phyloP scores from a whole-genome alignment of 2,113 vertebrate species.

The Anas platyrhynchos region DNA sequence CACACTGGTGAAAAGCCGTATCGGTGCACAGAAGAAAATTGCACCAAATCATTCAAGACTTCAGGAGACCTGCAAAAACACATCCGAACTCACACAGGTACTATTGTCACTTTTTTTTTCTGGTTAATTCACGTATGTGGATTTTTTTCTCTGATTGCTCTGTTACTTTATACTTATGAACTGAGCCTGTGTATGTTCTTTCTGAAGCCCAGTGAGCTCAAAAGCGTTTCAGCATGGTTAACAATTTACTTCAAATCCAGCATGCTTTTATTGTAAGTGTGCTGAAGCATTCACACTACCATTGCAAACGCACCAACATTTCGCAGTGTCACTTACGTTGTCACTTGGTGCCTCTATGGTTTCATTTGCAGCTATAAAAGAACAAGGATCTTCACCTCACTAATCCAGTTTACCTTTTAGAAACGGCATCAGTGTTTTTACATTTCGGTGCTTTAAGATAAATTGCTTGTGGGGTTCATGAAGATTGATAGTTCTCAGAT shows the following conservation, averaged over 20 bases:
- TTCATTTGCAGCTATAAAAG: neutral
- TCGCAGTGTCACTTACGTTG: neutral
- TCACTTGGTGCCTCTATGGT: neutral
- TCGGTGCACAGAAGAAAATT: slow-evolving; percentile 93
- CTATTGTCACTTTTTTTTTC: neutral
- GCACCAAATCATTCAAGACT: slow-evolving; percentile 97
- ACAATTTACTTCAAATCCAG: slow-evolving; percentile 8
- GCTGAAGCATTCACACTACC: neutral
- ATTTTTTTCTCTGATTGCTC: neutral
- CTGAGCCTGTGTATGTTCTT: slow-evolving; percentile 12
- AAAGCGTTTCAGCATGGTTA: slow-evolving; percentile 13
- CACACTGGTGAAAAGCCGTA: slow-evolving; percentile 99
- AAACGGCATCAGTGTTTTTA: neutral
- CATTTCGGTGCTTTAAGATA: neutral
- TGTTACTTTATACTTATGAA: neutral
- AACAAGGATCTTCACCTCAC: neutral
- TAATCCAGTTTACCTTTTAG: neutral
- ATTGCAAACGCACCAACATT: neutral
- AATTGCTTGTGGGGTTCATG: neutral
- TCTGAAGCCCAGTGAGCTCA: slow-evolving; percentile 20
- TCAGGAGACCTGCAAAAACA: slow-evolving; percentile 98
- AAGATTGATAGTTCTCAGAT: neutral
- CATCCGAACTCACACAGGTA: slow-evolving; percentile 97
- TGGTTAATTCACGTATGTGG: neutral
- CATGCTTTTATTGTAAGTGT: neutral